Base-by-base conservation (phyloP, 2,888 invertebrate genomes). In the Clanis bilineata region DNA sequence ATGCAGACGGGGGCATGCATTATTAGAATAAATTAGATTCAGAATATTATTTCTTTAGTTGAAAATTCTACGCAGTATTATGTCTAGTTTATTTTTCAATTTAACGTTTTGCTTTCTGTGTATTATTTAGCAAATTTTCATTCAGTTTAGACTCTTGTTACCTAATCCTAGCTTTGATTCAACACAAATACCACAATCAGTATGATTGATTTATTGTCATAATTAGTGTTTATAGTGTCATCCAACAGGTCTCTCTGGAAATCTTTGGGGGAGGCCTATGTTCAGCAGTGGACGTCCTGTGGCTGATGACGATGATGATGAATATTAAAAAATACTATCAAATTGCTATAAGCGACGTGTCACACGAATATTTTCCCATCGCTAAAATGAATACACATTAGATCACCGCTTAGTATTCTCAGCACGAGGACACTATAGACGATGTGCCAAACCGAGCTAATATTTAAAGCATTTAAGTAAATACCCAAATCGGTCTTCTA, bases 1-100 rank as follows among this genome's bases (percentile, higher is more conserved):
- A 70, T 60, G 67, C 68, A n/a, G n/a, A n/a, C n/a, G 59, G 67
- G 68, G 67, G 70, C 74, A 71, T 67, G 43, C 12, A 21, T n/a
- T 39, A 25, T 47, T 32, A 51, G 51, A 51, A 32, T 51, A 32
- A 32, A 32, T 32, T 44, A 23, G 23, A 44, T 57, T 22, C 28
- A 25, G 36, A 36, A 36, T 9, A 22, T 12, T 12, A 15, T 56
- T 41, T 21, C 28, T 57, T 28, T 4, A 21, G 41, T 15, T 9
- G 10, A 56, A 43, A 56, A 43, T 41, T 22, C 39, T 15, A 18
- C 18, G 39, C 28, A 18, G 25, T 43, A 21, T 55, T 38, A 1
- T 18, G 0, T 15, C 23, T 23, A 44, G 44, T 15, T 32, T 32
- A 32, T 32, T 32, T 7, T 9, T 32, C 32, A 32, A 32, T 32